phyloP scores from a whole-genome alignment of 2,797 vertebrate species.

The Anabas testudineus region DNA sequence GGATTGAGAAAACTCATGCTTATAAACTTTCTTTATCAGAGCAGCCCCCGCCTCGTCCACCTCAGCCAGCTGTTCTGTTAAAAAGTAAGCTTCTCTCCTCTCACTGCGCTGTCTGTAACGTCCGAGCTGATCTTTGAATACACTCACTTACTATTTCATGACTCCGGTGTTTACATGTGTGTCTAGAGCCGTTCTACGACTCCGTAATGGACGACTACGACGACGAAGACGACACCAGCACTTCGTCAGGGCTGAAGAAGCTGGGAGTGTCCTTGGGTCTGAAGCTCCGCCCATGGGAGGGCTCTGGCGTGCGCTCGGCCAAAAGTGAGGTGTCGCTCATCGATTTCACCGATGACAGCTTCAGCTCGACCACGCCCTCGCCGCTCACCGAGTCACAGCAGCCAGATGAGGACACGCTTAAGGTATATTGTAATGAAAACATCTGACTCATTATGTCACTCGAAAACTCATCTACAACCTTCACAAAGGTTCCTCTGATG shows the following conservation, averaged over 20 bases:
- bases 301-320: conserved; percentile 56
- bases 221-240: conserved; percentile 84
- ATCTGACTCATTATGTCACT: too few species aligned
- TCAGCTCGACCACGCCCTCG: conserved; percentile 86
- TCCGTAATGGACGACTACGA: conserved; percentile 92
- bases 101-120: neutral
- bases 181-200: conserved; percentile 92
- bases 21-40: conserved; percentile 80
- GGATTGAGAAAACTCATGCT: neutral
- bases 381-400: conserved; percentile 84
- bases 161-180: neutral
- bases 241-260: conserved; percentile 85
- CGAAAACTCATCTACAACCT: too few species aligned
- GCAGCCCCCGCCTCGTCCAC: conserved; percentile 95
- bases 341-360: conserved; percentile 93
- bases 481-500: too few species aligned
- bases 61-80: conserved; percentile 91
- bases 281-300: conserved; percentile 86
- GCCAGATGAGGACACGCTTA: conserved; percentile 88
- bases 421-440: conserved; percentile 75
- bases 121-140: neutral
- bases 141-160: neutral
- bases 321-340: conserved; percentile 92
- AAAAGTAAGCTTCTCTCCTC: conserved; percentile 89
- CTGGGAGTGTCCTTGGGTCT: conserved; percentile 88